Percentiles rank a stretch among this genome's conserved stretches.
phyloP scores from a whole-genome alignment of 1,140 invertebrate species.

The Listronotus oregonensis region DNA sequence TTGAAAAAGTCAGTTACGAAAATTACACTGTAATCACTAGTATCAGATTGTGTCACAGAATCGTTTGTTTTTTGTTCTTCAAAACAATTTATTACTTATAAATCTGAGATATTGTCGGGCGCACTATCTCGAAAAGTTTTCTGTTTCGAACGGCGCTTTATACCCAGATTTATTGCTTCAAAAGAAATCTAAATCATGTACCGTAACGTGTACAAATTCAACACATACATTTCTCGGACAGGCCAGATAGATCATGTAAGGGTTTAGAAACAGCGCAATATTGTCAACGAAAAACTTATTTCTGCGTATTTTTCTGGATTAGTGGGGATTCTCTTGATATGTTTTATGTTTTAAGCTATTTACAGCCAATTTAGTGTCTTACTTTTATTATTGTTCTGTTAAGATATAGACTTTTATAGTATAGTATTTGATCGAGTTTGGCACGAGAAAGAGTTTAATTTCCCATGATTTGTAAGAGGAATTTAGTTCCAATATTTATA shows the following conservation, averaged over 20 bases:
- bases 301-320: constrained; percentile 29
- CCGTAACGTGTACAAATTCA: constrained; percentile 34
- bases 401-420: no score
- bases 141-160: constrained; percentile 34
- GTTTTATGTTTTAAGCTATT: constrained; percentile 8
- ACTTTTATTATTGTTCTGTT: not conserved
- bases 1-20: no score
- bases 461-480: no score
- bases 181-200: constrained; percentile 36
- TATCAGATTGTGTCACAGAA: constrained; percentile 15
- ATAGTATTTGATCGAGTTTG: no score
- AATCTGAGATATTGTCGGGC: constrained; percentile 34
- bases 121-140: constrained; percentile 36
- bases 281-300: constrained; percentile 36
- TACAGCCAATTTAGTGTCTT: not conserved
- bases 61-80: constrained; percentile 23
- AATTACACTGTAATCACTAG: not conserved
- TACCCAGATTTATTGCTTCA: constrained; percentile 32
- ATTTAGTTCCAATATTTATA: no score
- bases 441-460: no score
- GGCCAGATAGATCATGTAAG: constrained; percentile 32
- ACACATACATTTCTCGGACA: constrained; percentile 35
- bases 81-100: constrained; percentile 37
- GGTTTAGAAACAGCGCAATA: constrained; percentile 30
- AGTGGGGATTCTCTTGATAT: constrained; percentile 13